Evolutionary conservation across 1,140 invertebrate species (phyloP), one percentile per base, ranked within the genome.

Genomic region (Cataglyphis hispanica): DNA sequence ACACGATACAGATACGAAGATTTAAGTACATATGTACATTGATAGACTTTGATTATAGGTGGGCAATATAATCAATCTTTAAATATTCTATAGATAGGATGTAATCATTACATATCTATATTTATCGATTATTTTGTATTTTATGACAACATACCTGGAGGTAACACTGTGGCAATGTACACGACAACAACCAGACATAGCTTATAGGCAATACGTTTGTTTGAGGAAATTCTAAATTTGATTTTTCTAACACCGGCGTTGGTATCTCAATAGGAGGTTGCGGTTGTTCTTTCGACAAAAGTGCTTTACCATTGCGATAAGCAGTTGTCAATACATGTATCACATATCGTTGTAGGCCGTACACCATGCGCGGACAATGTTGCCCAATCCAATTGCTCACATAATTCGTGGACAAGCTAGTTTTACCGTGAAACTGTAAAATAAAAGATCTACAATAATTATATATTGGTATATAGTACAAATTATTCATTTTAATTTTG

Each of bases 361-460:
- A 94, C 13, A 98, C 95, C 22, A 98, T 94, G 63, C 97, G 95
- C 27, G 97, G 97, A 88, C 97, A 97, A 95, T 98, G 97, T 86
- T 97, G 96, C 86, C 96, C 96, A 19, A 98, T 95, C 98, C 98
- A 98, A 92, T 98, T 97, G 46, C 96, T 96, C 34, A 98, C 96
- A 91, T 96, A 98, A 86, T 96, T 96, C 0, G 96, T 94, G 37
- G 97, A 98, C 84, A 98, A 95, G 58, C 95, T 95, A 63, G 96
- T 96, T 94, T 98, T 98, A 31, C 96, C 96, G 92, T 98, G 97
- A 94, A 98, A 98, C 96, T 96, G 83, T 84, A 86, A 77, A 87
- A 86, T 25, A 72, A 74, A 43, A 86, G 10, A 76, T 72, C 53
- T 46, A 31, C 4, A 60, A 40, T 58, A 50, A 60, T 46, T 43